Percentiles rank a stretch among this genome's conserved stretches.
These are phyloP conservation scores for Urocynchramus pylzowi DNA, from an alignment of 2,113 vertebrate genomes.

Conservation along the genomic window DNA sequence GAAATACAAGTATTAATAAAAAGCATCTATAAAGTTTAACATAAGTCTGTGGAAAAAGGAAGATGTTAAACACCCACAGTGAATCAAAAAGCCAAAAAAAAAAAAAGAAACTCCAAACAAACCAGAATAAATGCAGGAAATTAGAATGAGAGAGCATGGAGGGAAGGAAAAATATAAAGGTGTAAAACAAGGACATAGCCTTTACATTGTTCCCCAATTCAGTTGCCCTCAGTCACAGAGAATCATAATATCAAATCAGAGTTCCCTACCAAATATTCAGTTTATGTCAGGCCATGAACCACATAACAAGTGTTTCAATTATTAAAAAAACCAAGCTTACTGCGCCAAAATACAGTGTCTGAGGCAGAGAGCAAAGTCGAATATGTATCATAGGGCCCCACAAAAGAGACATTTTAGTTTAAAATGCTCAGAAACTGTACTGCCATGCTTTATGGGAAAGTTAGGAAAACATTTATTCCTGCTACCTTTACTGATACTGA, in stretches of 20 bases:
- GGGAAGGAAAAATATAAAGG: neutral
- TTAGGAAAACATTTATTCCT: neutral
- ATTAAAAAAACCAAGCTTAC: neutral
- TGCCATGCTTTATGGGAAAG: neutral
- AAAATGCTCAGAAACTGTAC: neutral
- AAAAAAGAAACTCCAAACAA: neutral
- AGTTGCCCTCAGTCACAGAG: fast-evolving
- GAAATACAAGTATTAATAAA: neutral
- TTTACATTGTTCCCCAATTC: neutral
- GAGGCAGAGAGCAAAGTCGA: neutral
- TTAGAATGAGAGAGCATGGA: neutral
- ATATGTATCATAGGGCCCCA: neutral
- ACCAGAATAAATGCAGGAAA: neutral
- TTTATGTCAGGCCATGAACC: neutral
- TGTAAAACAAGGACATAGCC: neutral
- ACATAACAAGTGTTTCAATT: neutral
- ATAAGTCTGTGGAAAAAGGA: neutral
- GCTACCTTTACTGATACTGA: neutral
- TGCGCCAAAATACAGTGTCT: neutral
- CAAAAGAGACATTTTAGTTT: neutral
- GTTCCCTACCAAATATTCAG: neutral
- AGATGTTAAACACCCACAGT: neutral
- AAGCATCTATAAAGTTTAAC: neutral
- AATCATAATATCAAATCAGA: neutral
- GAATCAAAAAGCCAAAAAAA: neutral